Evolutionary conservation across 2,113 vertebrate genomes (phyloP).

Genomic region (Grammomys surdaster): DNA sequence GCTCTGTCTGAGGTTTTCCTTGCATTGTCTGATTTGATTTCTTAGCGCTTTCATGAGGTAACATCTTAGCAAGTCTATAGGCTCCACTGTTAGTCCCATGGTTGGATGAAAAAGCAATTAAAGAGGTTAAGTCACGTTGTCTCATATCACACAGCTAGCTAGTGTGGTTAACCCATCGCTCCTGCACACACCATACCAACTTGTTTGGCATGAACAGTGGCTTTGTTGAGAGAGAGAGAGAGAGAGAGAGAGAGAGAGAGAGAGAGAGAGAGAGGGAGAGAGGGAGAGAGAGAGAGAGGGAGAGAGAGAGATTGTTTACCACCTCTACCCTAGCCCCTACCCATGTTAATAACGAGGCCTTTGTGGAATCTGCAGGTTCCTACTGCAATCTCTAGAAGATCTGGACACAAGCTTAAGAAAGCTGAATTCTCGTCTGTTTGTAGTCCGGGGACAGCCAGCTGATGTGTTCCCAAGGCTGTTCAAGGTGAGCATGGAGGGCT

Average conservation of each 20-base stretch:
- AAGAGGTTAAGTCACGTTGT: neutral
- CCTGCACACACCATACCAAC: rapidly evolving
- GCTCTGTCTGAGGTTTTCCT: neutral
- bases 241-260: too few relatives aligned
- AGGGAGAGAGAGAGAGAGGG: too few relatives aligned
- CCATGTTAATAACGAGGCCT: conserved; percentile 14
- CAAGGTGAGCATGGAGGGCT: conserved; percentile 89
- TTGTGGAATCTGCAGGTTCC: conserved; percentile 89
- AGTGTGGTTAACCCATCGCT: neutral
- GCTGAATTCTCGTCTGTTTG: conserved; percentile 96
- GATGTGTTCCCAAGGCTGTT: conserved; percentile 97
- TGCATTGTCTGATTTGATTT: neutral
- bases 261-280: too few relatives aligned
- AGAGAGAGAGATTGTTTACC: neutral
- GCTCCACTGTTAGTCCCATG: neutral
- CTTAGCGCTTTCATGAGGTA: neutral
- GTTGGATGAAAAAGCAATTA: neutral
- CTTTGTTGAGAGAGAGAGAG: neutral
- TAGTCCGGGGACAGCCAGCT: conserved; percentile 95
- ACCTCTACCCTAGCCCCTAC: neutral
- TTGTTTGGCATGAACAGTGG: neutral
- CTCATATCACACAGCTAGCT: neutral
- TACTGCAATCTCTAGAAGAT: conserved; percentile 96
- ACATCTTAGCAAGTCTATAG: neutral
- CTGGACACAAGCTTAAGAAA: conserved; percentile 96